phyloP scores from a whole-genome alignment of 2,888 invertebrate species.

The Sarcophaga rosellei region DNA sequence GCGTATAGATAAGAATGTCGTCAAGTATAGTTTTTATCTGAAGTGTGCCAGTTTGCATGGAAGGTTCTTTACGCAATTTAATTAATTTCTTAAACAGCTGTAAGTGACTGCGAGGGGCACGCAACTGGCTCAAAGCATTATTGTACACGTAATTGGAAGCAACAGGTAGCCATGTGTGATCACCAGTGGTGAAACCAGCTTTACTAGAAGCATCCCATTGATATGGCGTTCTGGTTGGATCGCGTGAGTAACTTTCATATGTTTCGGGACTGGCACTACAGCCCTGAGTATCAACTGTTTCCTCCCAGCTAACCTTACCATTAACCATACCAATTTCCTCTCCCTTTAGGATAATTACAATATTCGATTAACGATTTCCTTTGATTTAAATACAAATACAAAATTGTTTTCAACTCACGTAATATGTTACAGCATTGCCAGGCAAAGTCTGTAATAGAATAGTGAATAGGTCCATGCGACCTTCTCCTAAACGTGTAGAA shows the following conservation, averaged over 20 bases:
- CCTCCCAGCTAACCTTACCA: constrained; percentile 78
- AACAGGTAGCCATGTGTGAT: constrained; percentile 85
- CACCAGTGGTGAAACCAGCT: constrained; percentile 71
- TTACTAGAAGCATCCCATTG: constrained; percentile 83
- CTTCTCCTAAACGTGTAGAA: constrained; percentile 84
- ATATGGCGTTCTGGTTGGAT: constrained; percentile 84
- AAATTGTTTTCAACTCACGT: constrained; percentile 81
- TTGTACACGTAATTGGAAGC: constrained; percentile 83
- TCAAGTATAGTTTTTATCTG: constrained; percentile 67
- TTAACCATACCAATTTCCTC: constrained; percentile 87
- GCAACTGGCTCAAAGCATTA: constrained; percentile 83
- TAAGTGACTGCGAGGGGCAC: constrained; percentile 82
- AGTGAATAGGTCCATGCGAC: constrained; percentile 88
- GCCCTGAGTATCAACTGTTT: constrained; percentile 82
- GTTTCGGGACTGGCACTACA: constrained; percentile 80
- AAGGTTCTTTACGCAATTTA: constrained; percentile 81
- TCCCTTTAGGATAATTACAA: constrained; percentile 82
- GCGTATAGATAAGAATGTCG: constrained; percentile 71
- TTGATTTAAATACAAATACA: neutral
- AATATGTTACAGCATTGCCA: constrained; percentile 91
- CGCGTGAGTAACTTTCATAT: constrained; percentile 80
- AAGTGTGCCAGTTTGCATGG: constrained; percentile 71
- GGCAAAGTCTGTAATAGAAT: constrained; percentile 90
- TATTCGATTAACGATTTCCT: constrained; percentile 82
- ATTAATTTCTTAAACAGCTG: constrained; percentile 84